A percentile compares a stretch with the other conserved stretches of the same genome.
Conservation (phyloP, 1,140 invertebrate genomes). For the Pseudomyrmex gracilis region DNA sequence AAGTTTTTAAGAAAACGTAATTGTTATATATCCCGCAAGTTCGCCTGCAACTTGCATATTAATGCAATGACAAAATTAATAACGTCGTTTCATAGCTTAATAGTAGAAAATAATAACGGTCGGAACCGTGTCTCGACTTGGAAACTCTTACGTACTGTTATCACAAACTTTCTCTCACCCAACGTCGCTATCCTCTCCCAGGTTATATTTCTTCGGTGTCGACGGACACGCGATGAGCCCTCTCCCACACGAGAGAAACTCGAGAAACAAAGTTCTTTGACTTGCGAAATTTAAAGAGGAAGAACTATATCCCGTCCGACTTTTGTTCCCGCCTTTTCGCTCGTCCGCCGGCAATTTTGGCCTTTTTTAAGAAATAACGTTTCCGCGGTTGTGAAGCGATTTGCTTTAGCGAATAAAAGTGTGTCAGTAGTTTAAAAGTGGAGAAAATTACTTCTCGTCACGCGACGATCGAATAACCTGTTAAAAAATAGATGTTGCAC, state of each 20-base stretch:
- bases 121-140: conserved; percentile 48
- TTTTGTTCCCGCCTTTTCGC: conserved; percentile 9
- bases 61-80: conserved; percentile 62
- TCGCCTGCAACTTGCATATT: conserved; percentile 42
- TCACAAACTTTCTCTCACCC: conserved; percentile 56
- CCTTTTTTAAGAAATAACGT: conserved; percentile 27
- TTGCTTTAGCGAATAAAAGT: conserved; percentile 27
- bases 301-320: conserved; percentile 36
- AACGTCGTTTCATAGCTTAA: conserved; percentile 57
- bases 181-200: conserved; percentile 25
- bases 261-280: conserved; percentile 58
- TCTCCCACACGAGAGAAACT: conserved; percentile 63
- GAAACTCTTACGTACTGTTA: conserved; percentile 69
- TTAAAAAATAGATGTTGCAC: too few species aligned
- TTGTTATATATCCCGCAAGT: conserved; percentile 46
- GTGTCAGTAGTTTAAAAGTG: background rate
- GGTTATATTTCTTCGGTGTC: conserved; percentile 70
- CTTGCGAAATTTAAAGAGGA: conserved; percentile 57
- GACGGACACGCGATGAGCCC: conserved; percentile 67
- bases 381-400: background rate
- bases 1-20: conserved; percentile 46
- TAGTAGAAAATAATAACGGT: conserved; percentile 56
- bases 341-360: conserved; percentile 13
- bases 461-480: too few species aligned
- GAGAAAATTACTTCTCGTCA: background rate